A percentile compares a stretch with the other conserved stretches of the same genome.
phyloP scores from a whole-genome alignment of 2,888 invertebrate species.

The Pseudeuparius sepicola region DNA sequence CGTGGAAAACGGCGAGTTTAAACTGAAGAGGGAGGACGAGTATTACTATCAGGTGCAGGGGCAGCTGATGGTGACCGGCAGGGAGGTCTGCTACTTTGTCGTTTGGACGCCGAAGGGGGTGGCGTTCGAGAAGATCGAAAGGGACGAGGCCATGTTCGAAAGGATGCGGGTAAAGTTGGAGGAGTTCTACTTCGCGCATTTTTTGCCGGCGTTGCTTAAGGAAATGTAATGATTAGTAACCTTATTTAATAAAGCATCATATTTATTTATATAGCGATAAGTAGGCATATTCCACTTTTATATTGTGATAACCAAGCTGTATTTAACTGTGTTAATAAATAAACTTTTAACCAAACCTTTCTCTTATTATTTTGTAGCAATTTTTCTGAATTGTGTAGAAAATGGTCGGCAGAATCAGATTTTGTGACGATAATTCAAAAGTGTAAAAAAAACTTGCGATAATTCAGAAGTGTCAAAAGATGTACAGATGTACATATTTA shows the following conservation, averaged over 20 bases:
- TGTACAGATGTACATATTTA: too few relatives aligned
- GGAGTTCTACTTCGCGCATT: constrained; percentile 25
- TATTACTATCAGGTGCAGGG: constrained; percentile 30
- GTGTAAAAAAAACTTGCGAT: too few relatives aligned
- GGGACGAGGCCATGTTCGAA: constrained; percentile 24
- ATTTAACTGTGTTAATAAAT: not conserved
- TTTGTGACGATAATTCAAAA: too few relatives aligned
- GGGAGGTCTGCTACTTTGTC: constrained; percentile 25
- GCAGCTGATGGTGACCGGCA: constrained; percentile 25
- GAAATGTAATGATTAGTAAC: constrained; percentile 9
- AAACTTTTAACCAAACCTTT: too few relatives aligned
- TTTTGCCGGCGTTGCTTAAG: constrained; percentile 23
- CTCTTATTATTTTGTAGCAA: too few relatives aligned
- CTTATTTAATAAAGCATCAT: constrained; percentile 1
- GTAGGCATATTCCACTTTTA: too few relatives aligned
- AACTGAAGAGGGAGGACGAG: constrained; percentile 23
- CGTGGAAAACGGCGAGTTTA: constrained; percentile 18
- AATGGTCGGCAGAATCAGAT: too few relatives aligned
- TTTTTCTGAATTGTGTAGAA: too few relatives aligned
- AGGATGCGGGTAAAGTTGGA: constrained; percentile 26
- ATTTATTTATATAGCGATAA: too few relatives aligned
- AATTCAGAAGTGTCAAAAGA: too few relatives aligned
- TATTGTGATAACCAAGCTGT: constrained; percentile 7
- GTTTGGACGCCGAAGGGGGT: constrained; percentile 27
- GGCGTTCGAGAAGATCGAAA: constrained; percentile 23